Base-by-base conservation (phyloP, 1,140 invertebrate genomes). In the Linepithema humile region DNA sequence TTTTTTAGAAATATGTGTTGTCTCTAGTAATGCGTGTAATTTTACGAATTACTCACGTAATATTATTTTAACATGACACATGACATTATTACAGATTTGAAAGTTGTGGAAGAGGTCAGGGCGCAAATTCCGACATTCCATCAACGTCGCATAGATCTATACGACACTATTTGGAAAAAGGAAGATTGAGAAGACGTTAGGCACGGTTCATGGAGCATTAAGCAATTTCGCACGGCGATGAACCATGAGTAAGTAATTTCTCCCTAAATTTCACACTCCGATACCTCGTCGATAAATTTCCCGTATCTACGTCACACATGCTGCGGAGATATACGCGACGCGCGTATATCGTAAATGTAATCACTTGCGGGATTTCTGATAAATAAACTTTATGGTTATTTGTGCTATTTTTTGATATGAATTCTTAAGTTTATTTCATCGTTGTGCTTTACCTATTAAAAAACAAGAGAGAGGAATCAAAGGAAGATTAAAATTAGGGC, bases 71-170 rank as follows among this genome's bases (percentile, higher is more conserved):
- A n/a, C n/a, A n/a, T n/a, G n/a, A n/a, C n/a, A 88, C 85, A 29
- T 6, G 10, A 86, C 86, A 75, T 85, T 86, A 74, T 94, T 95
- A 85, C 91, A 98, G 97, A 98, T 95, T 92, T 98, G 62, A 93
- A 94, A 29, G 93, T 96, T 82, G 95, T 98, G 38, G 95, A 97
- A 53, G 96, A 97, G 91, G 96, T 98, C 0, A 95, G 98, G 84
- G 93, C 95, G 43, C 97, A 98, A 94, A 98, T 99, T 90, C 98
- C 98, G 12, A 95, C 97, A 35, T 95, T 94, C 72, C 92, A 92
- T 43, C 98, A 99, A 94, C 95, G 96, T 86, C 96, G 98, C 85
- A 96, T 95, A 1, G 98, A 99, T 93, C 86, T 99, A 5, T 99
- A 99, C 91, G 95, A 97, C 75, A 97, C 96, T 0, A 50, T 95